Evolutionary conservation across 1,140 invertebrate genomes (phyloP), one percentile per base, ranked within the genome.

Genomic region (Magallana ariakensis): DNA sequence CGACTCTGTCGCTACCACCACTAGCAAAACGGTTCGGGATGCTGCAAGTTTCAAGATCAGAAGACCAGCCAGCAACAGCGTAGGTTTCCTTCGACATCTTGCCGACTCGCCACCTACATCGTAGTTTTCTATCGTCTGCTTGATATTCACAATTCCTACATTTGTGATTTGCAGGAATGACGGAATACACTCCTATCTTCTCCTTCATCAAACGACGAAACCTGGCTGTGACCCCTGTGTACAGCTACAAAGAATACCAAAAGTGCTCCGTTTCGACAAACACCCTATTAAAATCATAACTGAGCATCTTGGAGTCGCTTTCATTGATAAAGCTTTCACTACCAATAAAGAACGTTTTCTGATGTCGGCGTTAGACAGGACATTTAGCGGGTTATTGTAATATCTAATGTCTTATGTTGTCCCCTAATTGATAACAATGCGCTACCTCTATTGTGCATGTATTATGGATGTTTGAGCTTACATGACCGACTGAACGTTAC

Each of bases 131-230:
- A 26, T 75, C 66, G 22, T 33, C 66, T 75, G 66, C 22, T 75
- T 75, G 66, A 75, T 26, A 13, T 26, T 75, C 66, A 9, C 22
- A 26, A 75, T 75, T 19, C 22, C 9, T 75, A 75, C 66, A 26
- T 75, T 75, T 75, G 33, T 75, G 66, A 75, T 75, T 75, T 75
- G 66, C 66, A 26, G 66, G 66, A 75, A 75, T 26, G 66, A 26
- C 66, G 66, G 66, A 75, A 75, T 75, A 26, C 66, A 22, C 26
- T 26, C 19, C 66, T 75, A 75, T 75, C 66, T 75, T 13, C 66
- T 26, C 22, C 66, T 26, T 26, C 15, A 75, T 75, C 66, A 75
- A 26, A 75, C 66, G 22, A 26, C 11, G 22, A 75, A 75, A 75
- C 66, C 66, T 75, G 66, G 22, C 66, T 9, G 66, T 75, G 66